Evolutionary conservation across 2,797 vertebrate genomes (phyloP).

Genomic region (Gallinago nigripennis): DNA sequence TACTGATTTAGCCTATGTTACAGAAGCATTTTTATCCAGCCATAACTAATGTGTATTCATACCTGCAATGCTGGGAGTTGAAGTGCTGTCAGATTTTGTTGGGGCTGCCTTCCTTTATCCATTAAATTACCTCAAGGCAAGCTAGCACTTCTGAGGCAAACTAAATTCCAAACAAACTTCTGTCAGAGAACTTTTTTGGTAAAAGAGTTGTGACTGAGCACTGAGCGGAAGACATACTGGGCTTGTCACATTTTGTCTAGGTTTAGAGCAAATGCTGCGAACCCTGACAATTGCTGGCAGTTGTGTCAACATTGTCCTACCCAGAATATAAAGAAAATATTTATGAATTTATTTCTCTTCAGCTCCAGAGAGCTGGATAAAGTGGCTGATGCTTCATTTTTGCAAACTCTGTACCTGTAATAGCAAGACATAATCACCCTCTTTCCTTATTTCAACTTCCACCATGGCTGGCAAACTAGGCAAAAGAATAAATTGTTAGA

Average conservation of each 20-base stretch:
- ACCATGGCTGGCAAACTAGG: background rate
- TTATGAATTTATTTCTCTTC: background rate
- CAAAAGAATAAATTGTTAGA: slow-evolving; percentile 32
- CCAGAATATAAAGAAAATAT: background rate
- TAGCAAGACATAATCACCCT: background rate
- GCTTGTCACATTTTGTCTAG: background rate
- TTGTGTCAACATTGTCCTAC: background rate
- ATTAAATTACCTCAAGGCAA: background rate
- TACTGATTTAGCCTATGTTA: background rate
- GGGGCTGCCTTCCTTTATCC: slow-evolving; percentile 16
- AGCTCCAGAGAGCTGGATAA: background rate
- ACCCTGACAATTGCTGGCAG: background rate
- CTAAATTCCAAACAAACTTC: slow-evolving; percentile 9
- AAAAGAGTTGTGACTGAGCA: background rate
- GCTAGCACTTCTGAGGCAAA: background rate
- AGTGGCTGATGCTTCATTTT: background rate
- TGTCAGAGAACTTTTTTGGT: background rate
- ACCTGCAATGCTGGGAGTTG: background rate
- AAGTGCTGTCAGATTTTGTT: slow-evolving; percentile 18
- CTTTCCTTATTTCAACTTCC: background rate
- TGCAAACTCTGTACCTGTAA: background rate
- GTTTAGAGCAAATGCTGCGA: background rate
- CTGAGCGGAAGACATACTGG: background rate
- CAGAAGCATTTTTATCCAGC: background rate
- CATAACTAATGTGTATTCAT: background rate